Evolutionary conservation across 2,113 vertebrate species (phyloP), one percentile per base, ranked within the genome.

Genomic region (Bujurquina vittata): DNA sequence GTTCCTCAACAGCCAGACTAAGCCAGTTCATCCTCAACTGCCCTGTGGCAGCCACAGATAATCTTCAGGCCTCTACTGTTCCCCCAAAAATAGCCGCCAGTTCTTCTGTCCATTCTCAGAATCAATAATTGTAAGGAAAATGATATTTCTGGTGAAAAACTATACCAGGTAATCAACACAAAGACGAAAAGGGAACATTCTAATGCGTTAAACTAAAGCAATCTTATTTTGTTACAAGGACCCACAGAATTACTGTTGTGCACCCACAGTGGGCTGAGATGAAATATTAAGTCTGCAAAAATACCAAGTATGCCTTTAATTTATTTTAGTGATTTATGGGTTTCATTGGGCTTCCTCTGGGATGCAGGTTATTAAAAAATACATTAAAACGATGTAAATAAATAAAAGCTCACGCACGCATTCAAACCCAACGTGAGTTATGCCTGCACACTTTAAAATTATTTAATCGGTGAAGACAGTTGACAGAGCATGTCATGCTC

Each of bases 1-100:
- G 94, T 91, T 93, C 91, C 89, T 95, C 93, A 93, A 77, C 79
- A 81, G 75, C 61, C 81, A 73, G 18, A 84, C 77, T 86, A 86
- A 91, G 88, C 91, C 90, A 56, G 18, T n/a, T 80, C 80, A 91
- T 83, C 84, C 94, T 86, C 89, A 89, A 93, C 67, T 43, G 72
- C 86, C 81, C 56, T 11, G 17, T 80, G 84, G 72, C 67, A 91
- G 87, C 59, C 84, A 84, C 78, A 90, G 89, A 94, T 87, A 37
- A 81, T 61, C 84, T 63, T 49, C 10, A 59, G 49, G n/a, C 82
- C 33, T 90, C 58, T 23, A 86, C 82, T 86, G 67, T 84, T 84
- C 84, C 83, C 83, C 81, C 78, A 90, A 78, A 52, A 89, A 84
- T 85, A 89, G 49, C 75, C 59, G 59, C 58, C 75, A 74, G 55